These are phyloP conservation scores for Drosophila gunungcola DNA, from an alignment of 1,140 invertebrate species.

Conservation along the genomic window DNA sequence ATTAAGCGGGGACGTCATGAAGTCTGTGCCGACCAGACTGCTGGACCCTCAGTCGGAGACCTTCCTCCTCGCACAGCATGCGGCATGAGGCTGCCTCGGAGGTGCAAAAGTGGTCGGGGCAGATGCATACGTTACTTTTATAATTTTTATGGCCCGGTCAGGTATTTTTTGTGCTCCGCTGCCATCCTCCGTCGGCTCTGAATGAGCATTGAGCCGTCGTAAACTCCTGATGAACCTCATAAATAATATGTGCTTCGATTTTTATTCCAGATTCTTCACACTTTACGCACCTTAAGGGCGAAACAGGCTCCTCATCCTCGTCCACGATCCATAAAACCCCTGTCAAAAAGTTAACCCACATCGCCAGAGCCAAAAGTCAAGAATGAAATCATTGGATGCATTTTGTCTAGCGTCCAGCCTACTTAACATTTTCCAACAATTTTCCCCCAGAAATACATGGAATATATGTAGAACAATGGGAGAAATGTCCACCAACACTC, in stretches of 20 bases:
- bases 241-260: slow-evolving; percentile 82
- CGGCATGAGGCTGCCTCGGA: slow-evolving; percentile 21
- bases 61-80: slow-evolving; percentile 56
- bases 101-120: slow-evolving; percentile 35
- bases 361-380: slow-evolving; percentile 52
- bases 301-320: slow-evolving; percentile 1
- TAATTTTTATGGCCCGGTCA: slow-evolving; percentile 70
- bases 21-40: slow-evolving; percentile 65
- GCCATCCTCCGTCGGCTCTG: slow-evolving; percentile 29
- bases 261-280: slow-evolving; percentile 77
- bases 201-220: slow-evolving; percentile 65
- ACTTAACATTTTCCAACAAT: slow-evolving; percentile 57
- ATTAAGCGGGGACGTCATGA: slow-evolving; percentile 76
- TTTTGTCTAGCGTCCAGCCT: slow-evolving; percentile 53
- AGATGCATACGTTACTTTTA: slow-evolving; percentile 71
- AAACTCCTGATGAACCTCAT: slow-evolving; percentile 82
- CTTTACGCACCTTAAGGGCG: slow-evolving; percentile 38
- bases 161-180: slow-evolving; percentile 48
- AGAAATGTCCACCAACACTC: slow-evolving; percentile 30
- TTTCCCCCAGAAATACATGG: slow-evolving; percentile 54
- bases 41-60: slow-evolving; percentile 2
- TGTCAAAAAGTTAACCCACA: slow-evolving; percentile 72
- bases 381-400: slow-evolving; percentile 72
- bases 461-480: slow-evolving; percentile 51
- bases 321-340: slow-evolving; percentile 65